Conservation (phyloP, 2,797 vertebrate genomes). For the Hypotaenidia okinawae region DNA sequence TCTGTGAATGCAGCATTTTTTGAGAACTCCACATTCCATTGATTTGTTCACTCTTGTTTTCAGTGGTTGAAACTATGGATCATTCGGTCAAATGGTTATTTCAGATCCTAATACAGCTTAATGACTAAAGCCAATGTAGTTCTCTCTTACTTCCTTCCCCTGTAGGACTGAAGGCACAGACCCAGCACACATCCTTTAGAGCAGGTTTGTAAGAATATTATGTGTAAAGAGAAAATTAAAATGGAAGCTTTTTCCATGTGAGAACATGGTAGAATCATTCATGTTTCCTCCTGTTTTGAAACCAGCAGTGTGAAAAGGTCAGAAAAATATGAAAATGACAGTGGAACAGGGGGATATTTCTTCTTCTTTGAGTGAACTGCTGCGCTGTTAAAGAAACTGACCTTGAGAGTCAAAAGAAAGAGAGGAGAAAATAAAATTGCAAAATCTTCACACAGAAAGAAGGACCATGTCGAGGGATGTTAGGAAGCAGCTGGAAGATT, state of each 20-base stretch:
- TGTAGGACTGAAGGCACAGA: background rate
- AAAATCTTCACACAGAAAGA: background rate
- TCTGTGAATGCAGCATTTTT: background rate
- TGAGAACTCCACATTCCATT: background rate
- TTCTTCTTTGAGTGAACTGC: background rate
- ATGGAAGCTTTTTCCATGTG: background rate
- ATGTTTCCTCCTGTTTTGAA: background rate
- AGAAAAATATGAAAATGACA: background rate
- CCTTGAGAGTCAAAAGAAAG: background rate
- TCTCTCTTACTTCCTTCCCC: background rate
- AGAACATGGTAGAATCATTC: background rate
- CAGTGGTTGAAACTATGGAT: background rate
- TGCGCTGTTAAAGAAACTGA: background rate
- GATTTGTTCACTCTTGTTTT: background rate
- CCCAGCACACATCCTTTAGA: rapidly evolving
- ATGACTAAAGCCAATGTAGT: background rate
- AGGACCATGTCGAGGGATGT: background rate
- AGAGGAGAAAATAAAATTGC: background rate
- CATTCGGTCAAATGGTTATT: background rate
- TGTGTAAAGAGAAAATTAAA: background rate
- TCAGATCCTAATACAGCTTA: background rate
- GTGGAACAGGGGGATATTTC: background rate
- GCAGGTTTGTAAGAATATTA: background rate
- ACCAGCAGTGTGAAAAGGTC: background rate
- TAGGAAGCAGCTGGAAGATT: background rate